Evolutionary conservation across 1,140 invertebrate genomes (phyloP).

Genomic region (Megathymus violae): DNA sequence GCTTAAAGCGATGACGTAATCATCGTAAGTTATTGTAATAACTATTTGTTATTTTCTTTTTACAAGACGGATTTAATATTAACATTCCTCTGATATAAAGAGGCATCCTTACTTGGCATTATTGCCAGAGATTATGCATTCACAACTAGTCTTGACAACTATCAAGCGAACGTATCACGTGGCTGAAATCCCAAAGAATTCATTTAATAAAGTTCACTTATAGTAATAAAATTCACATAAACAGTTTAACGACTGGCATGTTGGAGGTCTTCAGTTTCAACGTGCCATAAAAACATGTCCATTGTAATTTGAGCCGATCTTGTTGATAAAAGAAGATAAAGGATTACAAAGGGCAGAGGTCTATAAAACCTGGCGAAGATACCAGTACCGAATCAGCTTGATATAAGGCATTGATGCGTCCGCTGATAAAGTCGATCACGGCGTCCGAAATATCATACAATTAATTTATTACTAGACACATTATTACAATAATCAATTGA

Average conservation of each 20-base stretch:
- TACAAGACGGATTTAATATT: no score
- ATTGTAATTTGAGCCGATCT: slow-evolving; percentile 12
- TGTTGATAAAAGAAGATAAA: background rate
- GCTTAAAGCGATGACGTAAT: no score
- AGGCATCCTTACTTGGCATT: background rate
- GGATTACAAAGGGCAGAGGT: background rate
- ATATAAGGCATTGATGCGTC: slow-evolving; percentile 22
- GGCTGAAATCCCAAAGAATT: slow-evolving; percentile 21
- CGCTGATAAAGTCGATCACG: slow-evolving; percentile 19
- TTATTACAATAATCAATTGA: slow-evolving; percentile 23
- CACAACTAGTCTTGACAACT: slow-evolving; percentile 14
- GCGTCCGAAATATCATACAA: slow-evolving; percentile 25
- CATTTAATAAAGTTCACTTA: slow-evolving; percentile 34
- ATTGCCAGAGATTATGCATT: no score
- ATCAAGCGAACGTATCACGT: slow-evolving; percentile 16
- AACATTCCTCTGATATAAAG: no score
- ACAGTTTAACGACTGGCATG: slow-evolving; percentile 31
- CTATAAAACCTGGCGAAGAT: background rate
- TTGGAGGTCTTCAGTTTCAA: slow-evolving; percentile 27
- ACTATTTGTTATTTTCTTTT: no score
- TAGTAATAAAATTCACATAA: slow-evolving; percentile 35
- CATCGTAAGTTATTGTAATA: no score
- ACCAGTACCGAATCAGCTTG: slow-evolving; percentile 21
- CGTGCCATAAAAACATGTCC: slow-evolving; percentile 18
- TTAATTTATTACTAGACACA: slow-evolving; percentile 31